These are phyloP conservation scores for Hermaeophaga mercurialis DNA, from an alignment of 2,888 invertebrate species.

Conservation along the genomic window DNA sequence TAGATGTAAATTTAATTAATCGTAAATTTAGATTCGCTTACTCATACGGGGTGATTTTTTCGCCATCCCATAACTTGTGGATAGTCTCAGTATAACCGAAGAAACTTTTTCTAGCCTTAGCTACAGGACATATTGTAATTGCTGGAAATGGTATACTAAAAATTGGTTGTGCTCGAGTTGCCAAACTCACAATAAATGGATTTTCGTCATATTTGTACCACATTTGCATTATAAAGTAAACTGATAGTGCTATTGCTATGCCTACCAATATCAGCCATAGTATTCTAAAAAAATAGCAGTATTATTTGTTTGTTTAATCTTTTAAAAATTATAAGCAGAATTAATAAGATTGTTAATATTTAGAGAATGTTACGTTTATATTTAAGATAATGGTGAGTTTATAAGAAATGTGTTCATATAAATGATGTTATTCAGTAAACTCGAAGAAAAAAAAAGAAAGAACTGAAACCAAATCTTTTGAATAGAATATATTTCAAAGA, in stretches of 20 bases:
- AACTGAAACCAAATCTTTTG: too few species aligned
- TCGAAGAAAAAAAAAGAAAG: too few species aligned
- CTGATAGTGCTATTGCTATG: slow-evolving; percentile 19
- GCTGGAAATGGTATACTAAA: slow-evolving; percentile 62
- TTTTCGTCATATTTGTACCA: slow-evolving; percentile 73
- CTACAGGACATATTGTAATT: slow-evolving; percentile 50
- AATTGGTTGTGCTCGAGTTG: slow-evolving; percentile 70
- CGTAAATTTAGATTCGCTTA: slow-evolving; percentile 57
- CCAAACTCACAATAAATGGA: slow-evolving; percentile 76
- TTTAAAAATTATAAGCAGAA: too few species aligned
- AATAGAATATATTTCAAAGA: too few species aligned
- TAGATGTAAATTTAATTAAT: too few species aligned
- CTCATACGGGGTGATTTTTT: slow-evolving; percentile 60
- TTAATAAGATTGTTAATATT: too few species aligned
- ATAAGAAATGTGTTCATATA: too few species aligned
- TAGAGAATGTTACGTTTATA: too few species aligned
- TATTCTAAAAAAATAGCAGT: slow-evolving; percentile 17
- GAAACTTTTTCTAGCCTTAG: slow-evolving; percentile 56
- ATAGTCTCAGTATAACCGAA: slow-evolving; percentile 68
- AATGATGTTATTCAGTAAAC: too few species aligned
- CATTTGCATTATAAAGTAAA: slow-evolving; percentile 49
- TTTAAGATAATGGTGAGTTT: too few species aligned
- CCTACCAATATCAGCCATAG: slow-evolving; percentile 23
- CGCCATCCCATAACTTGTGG: slow-evolving; percentile 46
- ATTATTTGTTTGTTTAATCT: background rate